Evolutionary conservation across 2,113 vertebrate genomes (phyloP).

Genomic region (Chloropsis hardwickii): DNA sequence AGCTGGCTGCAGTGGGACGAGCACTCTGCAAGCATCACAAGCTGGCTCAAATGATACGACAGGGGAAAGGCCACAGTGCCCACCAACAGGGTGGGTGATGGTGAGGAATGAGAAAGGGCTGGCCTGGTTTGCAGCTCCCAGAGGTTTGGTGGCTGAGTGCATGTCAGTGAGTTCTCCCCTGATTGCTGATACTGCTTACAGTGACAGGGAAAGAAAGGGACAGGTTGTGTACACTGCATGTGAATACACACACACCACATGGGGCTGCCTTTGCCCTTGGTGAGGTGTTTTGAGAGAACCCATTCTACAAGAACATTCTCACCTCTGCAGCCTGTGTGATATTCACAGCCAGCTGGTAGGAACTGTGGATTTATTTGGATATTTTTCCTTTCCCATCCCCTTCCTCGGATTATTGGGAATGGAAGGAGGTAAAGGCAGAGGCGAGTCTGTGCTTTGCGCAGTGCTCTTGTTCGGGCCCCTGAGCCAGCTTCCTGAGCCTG

Average conservation of each 20-base stretch:
- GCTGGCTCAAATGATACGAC: neutral
- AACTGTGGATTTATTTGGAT: neutral
- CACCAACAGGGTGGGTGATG: neutral
- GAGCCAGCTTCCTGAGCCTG: constrained; percentile 4
- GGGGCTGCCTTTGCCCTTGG: neutral
- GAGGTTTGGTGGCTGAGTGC: neutral
- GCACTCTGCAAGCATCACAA: neutral
- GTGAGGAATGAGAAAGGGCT: neutral
- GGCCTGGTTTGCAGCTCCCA: neutral
- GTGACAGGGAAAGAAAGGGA: neutral
- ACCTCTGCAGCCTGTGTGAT: neutral
- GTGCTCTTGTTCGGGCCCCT: neutral
- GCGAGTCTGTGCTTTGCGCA: neutral
- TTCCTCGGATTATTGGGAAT: neutral
- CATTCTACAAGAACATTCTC: neutral
- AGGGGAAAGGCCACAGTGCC: neutral
- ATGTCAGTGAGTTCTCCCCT: neutral
- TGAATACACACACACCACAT: fast-evolving
- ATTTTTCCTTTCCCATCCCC: neutral
- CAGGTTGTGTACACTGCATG: neutral
- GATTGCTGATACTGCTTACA: neutral
- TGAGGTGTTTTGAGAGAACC: neutral
- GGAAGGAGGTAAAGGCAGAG: constrained; percentile 7
- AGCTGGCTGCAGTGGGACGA: neutral
- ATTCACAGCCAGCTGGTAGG: neutral